Evolutionary conservation across 2,888 invertebrate species (phyloP), one percentile per base, ranked within the genome.

Genomic region (Acronicta leporina): DNA sequence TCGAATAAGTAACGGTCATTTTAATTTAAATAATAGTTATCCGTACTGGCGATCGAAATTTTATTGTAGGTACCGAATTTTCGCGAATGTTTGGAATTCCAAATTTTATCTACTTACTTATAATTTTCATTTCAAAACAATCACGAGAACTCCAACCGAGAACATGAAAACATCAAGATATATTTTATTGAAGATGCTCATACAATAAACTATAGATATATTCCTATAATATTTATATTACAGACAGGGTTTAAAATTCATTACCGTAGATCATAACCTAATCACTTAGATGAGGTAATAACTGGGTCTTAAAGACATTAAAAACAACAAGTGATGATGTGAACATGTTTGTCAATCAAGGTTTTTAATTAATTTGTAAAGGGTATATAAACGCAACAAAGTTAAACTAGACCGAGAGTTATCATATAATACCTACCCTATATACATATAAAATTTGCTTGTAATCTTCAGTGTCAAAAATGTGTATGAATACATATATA

Each of bases 281-380:
- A 62, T 72, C 8, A 59, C 46, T 48, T 48, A 50, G 41, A 53
- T 43, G n/a, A 42, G 42, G 43, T 70, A 60, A 71, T 74, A 44
- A 57, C 52, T 43, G 40, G 35, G 42, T 47, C 49, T 30, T 35
- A 40, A 44, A 35, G 35, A 42, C 38, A 30, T 16, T 43, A 59
- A 27, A 50, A 35, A 52, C 44, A 43, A 55, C 53, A 20, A 4
- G 20, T 20, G 4, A n/a, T n/a, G n/a, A n/a, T n/a, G n/a, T 2
- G 20, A 3, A 49, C 30, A 25, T 43, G 25, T 35, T 14, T 15
- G 40, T 50, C 40, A 11, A 53, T 50, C 63, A 69, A 69, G 73
- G 63, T 45, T 73, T 70, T 54, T 56, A 49, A 74, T 68, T 67
- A 59, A 61, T 41, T 43, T 50, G 40, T 38, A 8, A 35, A 7